Evolutionary conservation across 2,113 vertebrate species (phyloP), one percentile per base, ranked within the genome.

Genomic region (Myxocyprinus asiaticus): DNA sequence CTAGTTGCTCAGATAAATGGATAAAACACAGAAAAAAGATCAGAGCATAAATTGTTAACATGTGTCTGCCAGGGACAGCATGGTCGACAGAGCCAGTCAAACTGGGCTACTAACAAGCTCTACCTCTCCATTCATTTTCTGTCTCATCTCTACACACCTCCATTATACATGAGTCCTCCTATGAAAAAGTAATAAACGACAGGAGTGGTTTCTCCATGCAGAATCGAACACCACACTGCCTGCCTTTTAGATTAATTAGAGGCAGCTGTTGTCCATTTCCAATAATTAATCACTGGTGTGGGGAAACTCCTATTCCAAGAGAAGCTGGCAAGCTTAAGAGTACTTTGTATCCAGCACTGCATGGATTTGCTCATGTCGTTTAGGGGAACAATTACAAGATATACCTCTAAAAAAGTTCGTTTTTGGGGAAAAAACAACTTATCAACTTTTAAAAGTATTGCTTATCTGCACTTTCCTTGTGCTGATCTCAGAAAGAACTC

Each of bases 101-200:
- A 42, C 70, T 67, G 61, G 42, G 48, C 69, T 74, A 83, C 80
- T 84, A 79, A 75, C 68, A 83, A 77, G 73, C 82, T 81, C 70
- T 65, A 17, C 56, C 63, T 77, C 70, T 74, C 77, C 63, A 72
- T 81, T 67, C 50, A 44, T 78, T 73, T 59, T 45, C 81, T 83
- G 58, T 78, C 63, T 59, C 47, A 59, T 76, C 73, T 71, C 69
- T 11, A 53, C 22, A 14, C 62, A 67, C 69, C 78, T 87, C 67
- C 43, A 81, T 85, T 84, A 84, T 82, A 82, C 78, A 82, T 77
- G 76, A 81, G 72, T n/a, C 53, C 22, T 62, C 67, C 58, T 79
- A 83, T 79, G 78, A 85, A 82, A 85, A 81, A 81, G 22, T 82
- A 75, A 81, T 76, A 82, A 77, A 82, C 65, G 64, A 44, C 63